Base-by-base conservation (phyloP, 2,113 vertebrate species). In the Scortum barcoo region DNA sequence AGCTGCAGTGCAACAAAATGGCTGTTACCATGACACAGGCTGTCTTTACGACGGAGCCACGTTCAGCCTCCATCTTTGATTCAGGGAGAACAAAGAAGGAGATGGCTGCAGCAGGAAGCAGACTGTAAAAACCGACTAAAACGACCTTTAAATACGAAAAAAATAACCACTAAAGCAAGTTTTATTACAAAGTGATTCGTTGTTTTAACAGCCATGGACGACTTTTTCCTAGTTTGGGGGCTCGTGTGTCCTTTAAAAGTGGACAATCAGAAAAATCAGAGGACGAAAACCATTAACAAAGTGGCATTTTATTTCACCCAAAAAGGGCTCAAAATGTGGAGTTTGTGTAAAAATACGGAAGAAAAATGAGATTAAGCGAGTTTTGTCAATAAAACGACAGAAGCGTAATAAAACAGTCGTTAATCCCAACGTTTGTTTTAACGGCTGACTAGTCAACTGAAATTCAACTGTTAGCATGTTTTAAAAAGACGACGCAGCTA, bases 1-100 rank as follows among this genome's bases (percentile, higher is more conserved):
- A 63, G 33, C 90, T 86, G 84, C 89, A 90, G 63, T 77, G 78
- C 87, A 51, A 80, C 93, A 94, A 94, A 94, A 94, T 94, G 93
- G 93, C 92, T 83, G 91, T 79, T 90, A 46, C 33, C 80, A 65
- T 57, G 86, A 40, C 73, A 80, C 2, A 63, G 79, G 79, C 67
- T 81, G 88, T 86, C 81, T 88, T 89, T 58, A 68, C 72, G 53
- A 54, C 85, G 10, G 58, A 86, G 76, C 76, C 87, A 80, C 77
- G 84, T 63, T 53, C 74, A 86, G 89, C 87, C 88, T 86, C 93
- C 93, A 94, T 94, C 85, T 94, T 94, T 90, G 84, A 53, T 75
- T 70, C 53, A 56, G 57, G 36, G 65, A 69, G 82, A 89, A 93
- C 88, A 91, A 93, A 93, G 82, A 74, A 38, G 4, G 38, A 62